Evolutionary conservation across 2,113 vertebrate genomes (phyloP).

Genomic region (Etheostoma cragini): DNA sequence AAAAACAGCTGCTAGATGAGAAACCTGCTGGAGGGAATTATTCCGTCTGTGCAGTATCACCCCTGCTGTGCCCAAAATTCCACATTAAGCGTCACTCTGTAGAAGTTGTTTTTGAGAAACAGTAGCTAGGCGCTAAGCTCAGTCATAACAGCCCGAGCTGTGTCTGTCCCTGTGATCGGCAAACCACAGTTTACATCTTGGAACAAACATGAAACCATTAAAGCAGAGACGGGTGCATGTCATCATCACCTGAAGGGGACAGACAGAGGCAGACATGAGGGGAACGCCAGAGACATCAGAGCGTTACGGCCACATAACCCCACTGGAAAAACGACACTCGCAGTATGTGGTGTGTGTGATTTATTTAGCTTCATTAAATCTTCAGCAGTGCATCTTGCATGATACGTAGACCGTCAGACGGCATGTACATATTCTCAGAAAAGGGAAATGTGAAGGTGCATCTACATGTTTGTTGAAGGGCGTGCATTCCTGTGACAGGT

Average conservation of each 20-base stretch:
- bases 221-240: conserved; percentile 31
- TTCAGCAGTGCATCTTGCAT: not conserved
- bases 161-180: not conserved
- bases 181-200: conserved; percentile 25
- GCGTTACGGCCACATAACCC: conserved; percentile 8
- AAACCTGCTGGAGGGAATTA: conserved; percentile 10
- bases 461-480: conserved; percentile 46
- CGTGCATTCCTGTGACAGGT: conserved; percentile 50
- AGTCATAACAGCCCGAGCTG: not conserved
- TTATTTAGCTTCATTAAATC: conserved; percentile 51
- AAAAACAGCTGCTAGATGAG: conserved; percentile 25
- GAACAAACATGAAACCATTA: conserved; percentile 46
- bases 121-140: not conserved
- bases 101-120: conserved; percentile 13
- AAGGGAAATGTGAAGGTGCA: not conserved
- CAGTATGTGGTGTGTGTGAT: conserved; percentile 29
- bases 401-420: not conserved
- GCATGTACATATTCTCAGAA: not conserved
- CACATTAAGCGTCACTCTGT: not conserved
- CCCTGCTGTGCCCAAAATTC: conserved; percentile 8
- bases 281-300: conserved; percentile 36
- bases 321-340: conserved; percentile 44
- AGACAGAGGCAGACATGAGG: conserved; percentile 9
- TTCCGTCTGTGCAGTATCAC: conserved; percentile 9
- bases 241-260: conserved; percentile 57